Evolutionary conservation across 2,113 vertebrate genomes (phyloP).

Genomic region (Rhagologus leucostigma): DNA sequence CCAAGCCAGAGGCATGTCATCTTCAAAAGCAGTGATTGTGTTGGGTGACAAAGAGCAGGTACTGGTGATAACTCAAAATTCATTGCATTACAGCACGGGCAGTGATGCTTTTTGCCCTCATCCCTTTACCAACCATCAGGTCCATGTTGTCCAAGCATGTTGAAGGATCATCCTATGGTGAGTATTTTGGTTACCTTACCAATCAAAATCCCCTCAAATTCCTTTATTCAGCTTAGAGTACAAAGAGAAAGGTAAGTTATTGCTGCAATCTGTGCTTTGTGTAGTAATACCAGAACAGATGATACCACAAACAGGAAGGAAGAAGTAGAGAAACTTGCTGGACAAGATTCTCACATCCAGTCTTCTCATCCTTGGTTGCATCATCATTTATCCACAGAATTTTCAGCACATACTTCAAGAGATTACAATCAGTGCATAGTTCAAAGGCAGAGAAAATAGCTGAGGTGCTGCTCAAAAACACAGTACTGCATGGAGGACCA

Average conservation of each 20-base stretch:
- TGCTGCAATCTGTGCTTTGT: neutral
- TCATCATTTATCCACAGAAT: neutral
- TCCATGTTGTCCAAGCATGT: slow-evolving; percentile 90
- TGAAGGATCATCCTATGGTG: slow-evolving; percentile 83
- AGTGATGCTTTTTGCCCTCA: slow-evolving; percentile 87
- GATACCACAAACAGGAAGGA: neutral
- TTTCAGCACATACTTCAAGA: neutral
- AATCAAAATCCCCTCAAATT: neutral
- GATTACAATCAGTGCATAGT: neutral
- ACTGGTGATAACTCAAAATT: neutral
- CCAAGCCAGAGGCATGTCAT: neutral
- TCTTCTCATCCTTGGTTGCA: neutral
- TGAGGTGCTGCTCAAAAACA: neutral
- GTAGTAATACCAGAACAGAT: neutral
- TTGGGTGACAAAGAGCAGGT: neutral
- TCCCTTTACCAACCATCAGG: slow-evolving; percentile 90
- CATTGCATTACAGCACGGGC: slow-evolving; percentile 79
- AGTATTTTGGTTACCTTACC: slow-evolving; percentile 37
- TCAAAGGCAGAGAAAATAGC: neutral
- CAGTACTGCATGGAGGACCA: neutral
- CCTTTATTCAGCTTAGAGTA: neutral
- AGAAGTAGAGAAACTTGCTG: slow-evolving; percentile 12
- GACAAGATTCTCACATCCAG: neutral
- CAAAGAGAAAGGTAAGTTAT: neutral
- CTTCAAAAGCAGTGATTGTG: neutral